Conservation (phyloP, 2,888 invertebrate species). For the Meiosimyza decipiens region DNA sequence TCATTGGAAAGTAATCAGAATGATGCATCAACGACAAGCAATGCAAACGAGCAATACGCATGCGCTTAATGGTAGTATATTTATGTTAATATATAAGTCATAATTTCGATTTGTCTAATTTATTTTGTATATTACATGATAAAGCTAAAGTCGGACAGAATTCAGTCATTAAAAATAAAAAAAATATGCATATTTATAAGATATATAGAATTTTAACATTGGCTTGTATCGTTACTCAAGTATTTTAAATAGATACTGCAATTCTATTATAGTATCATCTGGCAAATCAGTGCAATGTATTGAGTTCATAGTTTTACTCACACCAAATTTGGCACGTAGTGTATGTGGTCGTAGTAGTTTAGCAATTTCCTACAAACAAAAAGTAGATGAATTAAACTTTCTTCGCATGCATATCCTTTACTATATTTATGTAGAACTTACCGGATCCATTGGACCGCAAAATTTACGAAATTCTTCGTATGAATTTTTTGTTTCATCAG, state of each 20-base stretch:
- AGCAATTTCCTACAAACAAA: conserved; percentile 79
- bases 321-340: conserved; percentile 85
- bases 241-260: conserved; percentile 84
- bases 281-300: conserved; percentile 93
- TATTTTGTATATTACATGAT: conserved; percentile 19
- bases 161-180: conserved; percentile 6
- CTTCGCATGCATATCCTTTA: not conserved
- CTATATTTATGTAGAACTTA: conserved; percentile 69
- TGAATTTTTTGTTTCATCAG: conserved; percentile 70
- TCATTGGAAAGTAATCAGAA: conserved; percentile 31
- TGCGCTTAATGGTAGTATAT: conserved; percentile 38
- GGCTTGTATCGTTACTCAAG: conserved; percentile 57
- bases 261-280: conserved; percentile 86
- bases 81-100: conserved; percentile 13
- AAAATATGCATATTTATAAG: not conserved
- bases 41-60: conserved; percentile 30
- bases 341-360: conserved; percentile 85
- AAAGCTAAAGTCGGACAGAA: not conserved
- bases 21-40: conserved; percentile 52
- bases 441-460: conserved; percentile 91
- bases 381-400: conserved; percentile 14
- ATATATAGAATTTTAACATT: conserved; percentile 3
- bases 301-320: conserved; percentile 85
- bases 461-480: conserved; percentile 82
- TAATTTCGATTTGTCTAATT: conserved; percentile 13